phyloP scores from a whole-genome alignment of 2,113 vertebrate species.

The Lepus timidus region DNA sequence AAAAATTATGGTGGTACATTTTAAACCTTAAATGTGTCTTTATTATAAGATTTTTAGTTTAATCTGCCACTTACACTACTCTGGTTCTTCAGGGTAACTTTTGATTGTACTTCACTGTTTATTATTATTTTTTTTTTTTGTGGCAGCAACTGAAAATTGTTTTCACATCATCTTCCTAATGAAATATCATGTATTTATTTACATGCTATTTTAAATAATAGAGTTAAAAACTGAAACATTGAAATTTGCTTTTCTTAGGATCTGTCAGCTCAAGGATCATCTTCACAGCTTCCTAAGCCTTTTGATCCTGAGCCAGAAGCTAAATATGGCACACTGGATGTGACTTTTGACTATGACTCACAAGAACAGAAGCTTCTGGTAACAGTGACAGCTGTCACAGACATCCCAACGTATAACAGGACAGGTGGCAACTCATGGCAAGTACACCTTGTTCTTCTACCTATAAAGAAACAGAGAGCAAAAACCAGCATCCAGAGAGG shows the following conservation, averaged over 20 bases:
- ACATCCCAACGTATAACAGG: conserved; percentile 94
- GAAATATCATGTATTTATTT: conserved; percentile 63
- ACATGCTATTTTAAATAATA: conserved; percentile 67
- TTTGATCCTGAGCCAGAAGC: conserved; percentile 95
- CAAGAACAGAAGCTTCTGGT: conserved; percentile 96
- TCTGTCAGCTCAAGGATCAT: conserved; percentile 95
- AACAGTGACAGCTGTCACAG: conserved; percentile 96
- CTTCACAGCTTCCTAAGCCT: conserved; percentile 94
- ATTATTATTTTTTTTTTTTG: conserved; percentile 66
- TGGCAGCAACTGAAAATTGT: conserved; percentile 60
- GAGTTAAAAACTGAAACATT: conserved; percentile 70
- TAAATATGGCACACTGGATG: conserved; percentile 97
- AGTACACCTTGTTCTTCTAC: conserved; percentile 98
- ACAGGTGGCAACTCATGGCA: conserved; percentile 97
- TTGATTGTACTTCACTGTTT: conserved; percentile 48
- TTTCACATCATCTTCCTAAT: conserved; percentile 42
- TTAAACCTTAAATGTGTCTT: not conserved
- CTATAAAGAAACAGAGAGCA: conserved; percentile 97
- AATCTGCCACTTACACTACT: not conserved
- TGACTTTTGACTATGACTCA: conserved; percentile 96
- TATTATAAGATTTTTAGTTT: conserved; percentile 28
- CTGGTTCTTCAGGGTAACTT: conserved; percentile 29
- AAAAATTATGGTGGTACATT: not conserved
- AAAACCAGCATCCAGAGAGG: conserved; percentile 96
- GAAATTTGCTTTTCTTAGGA: conserved; percentile 88